Percentiles rank a stretch among this genome's conserved stretches.
These are phyloP conservation scores for Odontomyia ornata DNA, from an alignment of 2,888 invertebrate genomes.

Conservation along the genomic window DNA sequence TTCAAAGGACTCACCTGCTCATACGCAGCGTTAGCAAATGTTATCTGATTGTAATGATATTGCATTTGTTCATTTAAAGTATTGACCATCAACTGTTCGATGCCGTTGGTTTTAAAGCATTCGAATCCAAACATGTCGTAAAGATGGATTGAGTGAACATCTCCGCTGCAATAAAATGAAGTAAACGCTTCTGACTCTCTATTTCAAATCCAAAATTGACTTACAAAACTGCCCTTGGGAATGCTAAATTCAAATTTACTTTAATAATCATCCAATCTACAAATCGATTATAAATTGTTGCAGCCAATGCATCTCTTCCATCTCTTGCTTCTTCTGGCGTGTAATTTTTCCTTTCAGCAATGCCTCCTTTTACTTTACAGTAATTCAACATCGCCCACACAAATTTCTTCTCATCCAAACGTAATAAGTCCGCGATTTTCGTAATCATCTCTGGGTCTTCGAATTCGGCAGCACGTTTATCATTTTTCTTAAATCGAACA, in stretches of 20 bases:
- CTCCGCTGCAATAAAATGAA: conserved; percentile 83
- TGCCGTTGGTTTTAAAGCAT: conserved; percentile 84
- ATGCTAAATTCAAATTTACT: conserved; percentile 84
- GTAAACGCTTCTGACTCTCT: no score
- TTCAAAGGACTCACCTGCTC: conserved; percentile 63
- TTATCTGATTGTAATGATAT: conserved; percentile 89
- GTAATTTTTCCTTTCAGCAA: conserved; percentile 67
- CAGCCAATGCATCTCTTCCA: conserved; percentile 85
- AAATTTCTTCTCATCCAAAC: conserved; percentile 83
- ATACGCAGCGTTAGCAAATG: conserved; percentile 91
- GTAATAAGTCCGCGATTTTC: conserved; percentile 77
- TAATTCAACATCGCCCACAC: conserved; percentile 87
- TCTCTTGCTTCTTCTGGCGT: conserved; percentile 83
- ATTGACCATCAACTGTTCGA: conserved; percentile 90
- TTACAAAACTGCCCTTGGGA: conserved; percentile 88
- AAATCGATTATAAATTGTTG: conserved; percentile 82
- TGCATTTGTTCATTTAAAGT: conserved; percentile 93
- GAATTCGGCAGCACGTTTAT: conserved; percentile 70
- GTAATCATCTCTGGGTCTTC: conserved; percentile 76
- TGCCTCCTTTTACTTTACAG: conserved; percentile 78
- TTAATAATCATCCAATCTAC: conserved; percentile 90
- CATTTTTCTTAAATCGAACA: conserved; percentile 76
- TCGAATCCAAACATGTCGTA: conserved; percentile 94
- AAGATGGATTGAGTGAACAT: conserved; percentile 81
- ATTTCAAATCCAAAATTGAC: conserved; percentile 59